Conservation (phyloP, 2,113 vertebrate genomes). For the Tragelaphus imberbis region DNA sequence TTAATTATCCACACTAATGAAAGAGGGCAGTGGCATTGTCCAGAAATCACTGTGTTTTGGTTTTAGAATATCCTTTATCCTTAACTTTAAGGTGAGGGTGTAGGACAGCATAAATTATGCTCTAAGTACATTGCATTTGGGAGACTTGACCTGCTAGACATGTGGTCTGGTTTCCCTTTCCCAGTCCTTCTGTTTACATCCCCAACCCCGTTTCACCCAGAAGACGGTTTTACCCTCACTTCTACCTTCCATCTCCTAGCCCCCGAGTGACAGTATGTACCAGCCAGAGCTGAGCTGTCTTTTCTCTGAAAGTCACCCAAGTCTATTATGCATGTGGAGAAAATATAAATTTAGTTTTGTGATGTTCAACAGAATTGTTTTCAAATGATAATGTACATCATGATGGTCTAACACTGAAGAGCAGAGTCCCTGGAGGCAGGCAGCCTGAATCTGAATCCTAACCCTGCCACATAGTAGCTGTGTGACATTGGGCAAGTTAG, state of each 20-base stretch:
- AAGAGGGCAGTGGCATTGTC: background rate
- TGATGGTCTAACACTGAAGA: background rate
- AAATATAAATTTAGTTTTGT: background rate
- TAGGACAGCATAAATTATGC: background rate
- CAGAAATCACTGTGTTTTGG: background rate
- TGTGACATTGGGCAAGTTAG: background rate
- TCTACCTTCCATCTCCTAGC: background rate
- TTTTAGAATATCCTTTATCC: background rate
- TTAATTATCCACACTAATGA: background rate
- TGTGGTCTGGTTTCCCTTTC: background rate
- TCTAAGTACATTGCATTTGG: background rate
- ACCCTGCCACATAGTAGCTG: background rate
- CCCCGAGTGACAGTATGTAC: background rate
- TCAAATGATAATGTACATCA: no score
- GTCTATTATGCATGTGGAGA: background rate
- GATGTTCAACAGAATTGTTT: background rate
- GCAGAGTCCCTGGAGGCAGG: background rate
- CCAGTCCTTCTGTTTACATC: background rate
- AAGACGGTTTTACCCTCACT: background rate
- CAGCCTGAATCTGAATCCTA: background rate
- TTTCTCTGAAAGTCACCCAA: background rate
- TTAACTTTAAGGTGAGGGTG: background rate
- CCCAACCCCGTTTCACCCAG: background rate
- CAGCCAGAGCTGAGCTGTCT: background rate
- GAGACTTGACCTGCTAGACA: background rate